Evolutionary conservation across 2,113 vertebrate species (phyloP).

Genomic region (Phycodurus eques): DNA sequence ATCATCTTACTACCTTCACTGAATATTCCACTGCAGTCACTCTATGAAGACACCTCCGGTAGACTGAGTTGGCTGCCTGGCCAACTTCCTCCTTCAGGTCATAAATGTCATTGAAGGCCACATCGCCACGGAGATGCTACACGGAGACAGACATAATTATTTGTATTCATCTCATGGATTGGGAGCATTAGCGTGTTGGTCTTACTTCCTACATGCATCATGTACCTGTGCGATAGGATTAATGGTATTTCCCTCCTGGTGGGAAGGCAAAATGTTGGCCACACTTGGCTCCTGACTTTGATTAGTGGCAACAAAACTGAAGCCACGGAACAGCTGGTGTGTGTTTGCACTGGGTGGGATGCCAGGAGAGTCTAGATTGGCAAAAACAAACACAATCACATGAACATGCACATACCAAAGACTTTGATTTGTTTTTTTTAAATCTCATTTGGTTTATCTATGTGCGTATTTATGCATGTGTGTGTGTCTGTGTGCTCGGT

Average conservation of each 20-base stretch:
- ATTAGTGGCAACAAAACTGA: constrained; percentile 91
- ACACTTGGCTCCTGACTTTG: constrained; percentile 78
- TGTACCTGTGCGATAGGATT: constrained; percentile 90
- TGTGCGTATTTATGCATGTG: neutral
- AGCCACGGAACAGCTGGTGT: constrained; percentile 92
- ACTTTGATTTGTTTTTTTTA: neutral
- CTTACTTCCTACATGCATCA: neutral
- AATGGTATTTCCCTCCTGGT: constrained; percentile 63
- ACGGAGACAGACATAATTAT: neutral
- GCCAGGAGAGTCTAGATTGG: constrained; percentile 86
- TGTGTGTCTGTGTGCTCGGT: neutral
- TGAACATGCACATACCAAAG: neutral
- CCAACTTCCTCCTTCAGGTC: constrained; percentile 91
- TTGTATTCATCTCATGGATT: neutral
- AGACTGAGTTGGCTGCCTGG: constrained; percentile 82
- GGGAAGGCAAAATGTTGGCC: constrained; percentile 39
- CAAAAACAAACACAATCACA: constrained; percentile 22
- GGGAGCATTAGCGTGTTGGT: neutral
- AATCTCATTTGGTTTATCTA: neutral
- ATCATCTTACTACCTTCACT: constrained; percentile 80
- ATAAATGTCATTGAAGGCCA: constrained; percentile 88
- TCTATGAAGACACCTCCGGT: constrained; percentile 87
- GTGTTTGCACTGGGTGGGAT: constrained; percentile 92
- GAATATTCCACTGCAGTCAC: constrained; percentile 88
- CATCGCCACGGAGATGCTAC: constrained; percentile 86